phyloP scores from a whole-genome alignment of 2,113 vertebrate species.

The Mustela lutreola region DNA sequence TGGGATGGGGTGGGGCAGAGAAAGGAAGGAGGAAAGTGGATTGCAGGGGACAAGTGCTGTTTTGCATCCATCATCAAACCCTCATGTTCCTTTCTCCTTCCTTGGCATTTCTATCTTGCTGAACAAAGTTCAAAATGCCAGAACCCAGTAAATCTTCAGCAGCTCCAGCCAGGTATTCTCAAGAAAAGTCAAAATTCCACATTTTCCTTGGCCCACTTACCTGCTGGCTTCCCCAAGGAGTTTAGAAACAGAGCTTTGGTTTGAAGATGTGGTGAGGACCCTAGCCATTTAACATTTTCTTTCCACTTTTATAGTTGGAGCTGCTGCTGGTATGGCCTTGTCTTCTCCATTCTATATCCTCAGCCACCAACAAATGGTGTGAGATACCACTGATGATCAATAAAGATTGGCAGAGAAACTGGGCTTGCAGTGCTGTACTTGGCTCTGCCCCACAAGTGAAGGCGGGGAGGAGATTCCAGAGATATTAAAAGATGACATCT shows the following conservation, averaged over 20 bases:
- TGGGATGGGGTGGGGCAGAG: background rate
- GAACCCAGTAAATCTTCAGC: too few species aligned
- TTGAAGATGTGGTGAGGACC: background rate
- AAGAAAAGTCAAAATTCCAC: too few species aligned
- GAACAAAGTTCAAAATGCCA: background rate
- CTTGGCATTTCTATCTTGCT: background rate
- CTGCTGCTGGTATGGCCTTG: accelerated
- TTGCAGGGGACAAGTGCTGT: background rate
- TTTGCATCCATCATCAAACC: background rate
- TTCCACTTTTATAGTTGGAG: background rate
- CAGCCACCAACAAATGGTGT: background rate
- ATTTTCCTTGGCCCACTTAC: background rate
- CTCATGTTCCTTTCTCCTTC: too few species aligned
- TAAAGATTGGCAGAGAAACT: background rate
- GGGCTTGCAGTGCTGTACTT: too few species aligned
- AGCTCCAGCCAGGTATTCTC: background rate
- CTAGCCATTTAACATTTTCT: accelerated
- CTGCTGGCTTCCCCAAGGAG: background rate
- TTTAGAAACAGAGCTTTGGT: background rate
- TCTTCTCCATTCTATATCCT: background rate
- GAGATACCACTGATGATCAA: background rate
- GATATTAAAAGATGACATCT: too few species aligned
- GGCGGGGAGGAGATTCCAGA: background rate
- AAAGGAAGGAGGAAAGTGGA: too few species aligned
- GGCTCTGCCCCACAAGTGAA: background rate